phyloP scores from a whole-genome alignment of 2,113 vertebrate genomes.

The Brachypodius melanocephalos region DNA sequence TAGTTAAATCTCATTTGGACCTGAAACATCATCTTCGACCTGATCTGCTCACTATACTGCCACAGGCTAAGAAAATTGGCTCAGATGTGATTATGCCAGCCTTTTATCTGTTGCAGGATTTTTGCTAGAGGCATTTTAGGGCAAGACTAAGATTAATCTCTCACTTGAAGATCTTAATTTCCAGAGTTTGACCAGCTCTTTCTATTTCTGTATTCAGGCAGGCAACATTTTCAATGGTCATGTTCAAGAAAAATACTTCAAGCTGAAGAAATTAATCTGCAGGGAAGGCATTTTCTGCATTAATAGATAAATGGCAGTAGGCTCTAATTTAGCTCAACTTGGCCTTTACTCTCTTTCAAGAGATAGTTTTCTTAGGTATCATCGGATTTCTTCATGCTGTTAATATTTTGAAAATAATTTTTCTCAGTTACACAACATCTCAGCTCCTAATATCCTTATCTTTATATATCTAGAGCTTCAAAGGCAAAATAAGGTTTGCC shows the following conservation, averaged over 20 bases:
- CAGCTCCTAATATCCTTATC: neutral
- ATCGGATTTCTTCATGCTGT: neutral
- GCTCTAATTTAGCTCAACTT: slow-evolving; percentile 30
- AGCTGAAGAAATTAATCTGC: slow-evolving; percentile 26
- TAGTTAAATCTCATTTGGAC: neutral
- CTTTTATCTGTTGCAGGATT: neutral
- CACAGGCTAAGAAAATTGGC: neutral
- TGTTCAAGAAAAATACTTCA: neutral
- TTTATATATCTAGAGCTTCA: neutral
- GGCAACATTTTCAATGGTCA: neutral
- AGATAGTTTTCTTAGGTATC: slow-evolving; percentile 22
- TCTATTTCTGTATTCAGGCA: neutral
- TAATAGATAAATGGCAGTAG: neutral
- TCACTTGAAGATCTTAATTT: slow-evolving; percentile 24
- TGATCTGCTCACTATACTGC: neutral
- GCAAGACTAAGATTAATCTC: neutral
- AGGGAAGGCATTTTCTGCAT: slow-evolving; percentile 14
- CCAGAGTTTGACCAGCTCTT: neutral
- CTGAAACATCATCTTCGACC: neutral
- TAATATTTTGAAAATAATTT: slow-evolving; percentile 19
- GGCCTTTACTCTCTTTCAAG: slow-evolving; percentile 36
- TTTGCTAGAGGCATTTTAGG: neutral
- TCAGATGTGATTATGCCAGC: neutral
- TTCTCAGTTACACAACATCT: neutral
- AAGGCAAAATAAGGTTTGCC: neutral